Conservation (phyloP, 2,888 invertebrate genomes). For the Cryptus armator region DNA sequence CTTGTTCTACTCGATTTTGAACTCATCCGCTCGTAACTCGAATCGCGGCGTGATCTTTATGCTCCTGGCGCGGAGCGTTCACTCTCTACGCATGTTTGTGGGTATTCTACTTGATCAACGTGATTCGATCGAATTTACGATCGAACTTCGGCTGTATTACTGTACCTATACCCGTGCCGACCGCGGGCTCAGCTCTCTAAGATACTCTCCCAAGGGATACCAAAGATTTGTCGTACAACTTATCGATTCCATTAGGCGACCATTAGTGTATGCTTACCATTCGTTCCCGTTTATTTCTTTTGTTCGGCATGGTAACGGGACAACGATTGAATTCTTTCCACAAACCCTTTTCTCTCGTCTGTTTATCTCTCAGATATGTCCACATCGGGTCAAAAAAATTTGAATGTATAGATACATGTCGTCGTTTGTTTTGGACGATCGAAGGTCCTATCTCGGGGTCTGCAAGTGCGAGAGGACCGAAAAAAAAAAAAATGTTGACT, state of each 20-base stretch:
- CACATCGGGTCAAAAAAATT: no score
- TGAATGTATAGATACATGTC: no score
- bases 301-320: conserved; percentile 15
- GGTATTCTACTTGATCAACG: conserved; percentile 52
- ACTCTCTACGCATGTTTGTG: conserved; percentile 29
- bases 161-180: conserved; percentile 55
- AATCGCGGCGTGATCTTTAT: conserved; percentile 65
- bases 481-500: no score
- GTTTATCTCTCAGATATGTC: background rate
- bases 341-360: background rate
- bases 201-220: conserved; percentile 58
- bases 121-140: conserved; percentile 74
- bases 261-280: conserved; percentile 73
- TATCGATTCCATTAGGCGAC: conserved; percentile 80
- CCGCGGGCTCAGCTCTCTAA: background rate
- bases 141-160: conserved; percentile 55
- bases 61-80: conserved; percentile 40
- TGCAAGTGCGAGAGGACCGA: no score
- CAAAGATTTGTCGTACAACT: conserved; percentile 78
- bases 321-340: background rate
- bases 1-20: conserved; percentile 68
- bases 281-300: conserved; percentile 13
- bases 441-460: no score
- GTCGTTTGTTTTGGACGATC: no score
- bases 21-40: conserved; percentile 69